Conservation (phyloP, 2,797 vertebrate species). For the Cossypha caffra region DNA sequence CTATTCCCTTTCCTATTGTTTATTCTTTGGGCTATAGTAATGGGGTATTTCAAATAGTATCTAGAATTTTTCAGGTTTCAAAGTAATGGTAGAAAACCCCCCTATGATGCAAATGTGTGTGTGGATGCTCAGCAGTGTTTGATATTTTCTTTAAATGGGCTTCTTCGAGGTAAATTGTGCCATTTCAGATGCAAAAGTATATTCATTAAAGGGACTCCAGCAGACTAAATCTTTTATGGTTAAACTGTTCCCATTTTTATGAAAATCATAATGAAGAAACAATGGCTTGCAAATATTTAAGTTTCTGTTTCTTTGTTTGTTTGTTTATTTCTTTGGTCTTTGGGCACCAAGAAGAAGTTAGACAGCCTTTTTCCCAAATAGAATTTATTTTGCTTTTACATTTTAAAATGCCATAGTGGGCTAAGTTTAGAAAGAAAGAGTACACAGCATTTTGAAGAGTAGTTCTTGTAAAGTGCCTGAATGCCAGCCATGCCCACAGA, state of each 20-base stretch:
- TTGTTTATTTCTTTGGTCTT: not conserved
- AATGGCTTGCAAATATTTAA: not conserved
- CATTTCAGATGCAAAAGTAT: not conserved
- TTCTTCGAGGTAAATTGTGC: not conserved
- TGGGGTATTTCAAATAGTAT: not conserved
- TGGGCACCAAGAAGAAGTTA: not conserved
- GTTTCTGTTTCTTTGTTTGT: not conserved
- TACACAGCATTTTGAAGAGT: not conserved
- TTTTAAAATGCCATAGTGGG: not conserved
- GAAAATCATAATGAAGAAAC: not conserved
- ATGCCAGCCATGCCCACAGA: not conserved
- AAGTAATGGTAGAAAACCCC: not conserved
- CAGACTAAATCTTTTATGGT: not conserved
- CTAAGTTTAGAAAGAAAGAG: not conserved
- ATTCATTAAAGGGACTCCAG: not conserved
- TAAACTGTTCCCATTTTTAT: not conserved
- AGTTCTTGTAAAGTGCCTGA: not conserved
- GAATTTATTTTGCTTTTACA: not conserved
- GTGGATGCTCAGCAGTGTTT: not conserved
- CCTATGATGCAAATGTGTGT: not conserved
- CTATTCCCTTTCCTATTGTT: not conserved
- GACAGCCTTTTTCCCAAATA: not conserved
- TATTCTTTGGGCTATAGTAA: not conserved
- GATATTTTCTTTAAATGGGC: not conserved
- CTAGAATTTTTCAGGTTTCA: not conserved